These are phyloP conservation scores for Myotis vivesi DNA, from an alignment of 2,797 vertebrate genomes.

Conservation along the genomic window DNA sequence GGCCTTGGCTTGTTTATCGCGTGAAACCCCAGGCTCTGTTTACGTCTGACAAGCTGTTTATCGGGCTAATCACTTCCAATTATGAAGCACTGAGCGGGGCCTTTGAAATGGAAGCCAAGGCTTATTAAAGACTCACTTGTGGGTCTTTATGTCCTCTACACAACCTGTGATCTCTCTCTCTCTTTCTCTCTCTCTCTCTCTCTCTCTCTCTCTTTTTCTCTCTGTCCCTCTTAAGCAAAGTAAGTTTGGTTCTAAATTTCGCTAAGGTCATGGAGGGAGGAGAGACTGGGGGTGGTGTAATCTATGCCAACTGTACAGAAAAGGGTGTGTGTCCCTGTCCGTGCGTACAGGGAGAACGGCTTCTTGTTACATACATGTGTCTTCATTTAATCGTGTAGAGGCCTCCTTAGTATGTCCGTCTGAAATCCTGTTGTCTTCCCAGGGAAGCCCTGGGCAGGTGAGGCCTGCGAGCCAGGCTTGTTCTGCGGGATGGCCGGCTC, in stretches of 20 bases:
- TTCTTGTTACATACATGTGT: background rate
- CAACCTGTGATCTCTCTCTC: slow-evolving; percentile 36
- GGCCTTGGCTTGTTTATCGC: background rate
- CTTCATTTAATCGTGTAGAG: accelerated
- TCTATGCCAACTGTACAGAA: background rate
- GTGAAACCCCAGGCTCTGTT: slow-evolving; percentile 62
- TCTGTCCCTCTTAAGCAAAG: background rate
- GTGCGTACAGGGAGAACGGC: background rate
- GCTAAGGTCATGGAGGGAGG: background rate
- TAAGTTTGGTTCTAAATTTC: background rate
- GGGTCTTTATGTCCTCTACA: background rate
- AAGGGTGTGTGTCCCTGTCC: too few relatives aligned
- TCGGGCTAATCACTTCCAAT: slow-evolving; percentile 55
- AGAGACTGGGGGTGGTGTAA: background rate
- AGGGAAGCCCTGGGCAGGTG: background rate
- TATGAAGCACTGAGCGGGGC: slow-evolving; percentile 39
- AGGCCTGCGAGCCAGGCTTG: background rate
- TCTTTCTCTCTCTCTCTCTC: background rate
- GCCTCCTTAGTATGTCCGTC: background rate
- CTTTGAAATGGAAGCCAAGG: slow-evolving; percentile 76
- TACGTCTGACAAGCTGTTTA: slow-evolving; percentile 56
- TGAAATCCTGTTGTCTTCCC: background rate
- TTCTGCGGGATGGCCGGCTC: background rate
- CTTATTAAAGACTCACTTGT: slow-evolving; percentile 59
- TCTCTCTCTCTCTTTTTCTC: background rate